Conservation (phyloP, 2,888 invertebrate species). For the Drosophila borborema region DNA sequence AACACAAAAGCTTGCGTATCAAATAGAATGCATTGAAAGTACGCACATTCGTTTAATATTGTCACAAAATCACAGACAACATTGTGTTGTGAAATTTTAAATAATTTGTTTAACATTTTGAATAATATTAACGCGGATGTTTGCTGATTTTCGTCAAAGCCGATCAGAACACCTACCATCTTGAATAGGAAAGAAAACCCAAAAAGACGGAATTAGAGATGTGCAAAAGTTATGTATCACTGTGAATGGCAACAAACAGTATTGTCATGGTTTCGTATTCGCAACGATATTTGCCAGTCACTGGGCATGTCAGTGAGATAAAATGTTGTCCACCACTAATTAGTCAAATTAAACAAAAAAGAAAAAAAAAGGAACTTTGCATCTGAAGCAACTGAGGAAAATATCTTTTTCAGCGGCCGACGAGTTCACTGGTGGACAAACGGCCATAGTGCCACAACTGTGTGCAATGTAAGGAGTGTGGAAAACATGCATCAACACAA, state of each 20-base stretch:
- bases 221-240: conserved; percentile 27
- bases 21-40: conserved; percentile 30
- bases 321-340: conserved; percentile 38
- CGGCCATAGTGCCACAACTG: conserved; percentile 44
- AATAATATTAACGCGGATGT: conserved; percentile 46
- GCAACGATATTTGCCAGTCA: conserved; percentile 34
- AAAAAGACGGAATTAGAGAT: conserved; percentile 63
- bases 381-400: conserved; percentile 34
- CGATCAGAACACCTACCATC: conserved; percentile 63
- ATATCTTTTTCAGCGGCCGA: conserved; percentile 34
- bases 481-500: conserved; percentile 43
- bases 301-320: neutral
- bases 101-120: conserved; percentile 36
- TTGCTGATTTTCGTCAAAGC: conserved; percentile 47
- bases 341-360: conserved; percentile 56
- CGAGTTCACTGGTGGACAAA: conserved; percentile 19
- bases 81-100: conserved; percentile 1
- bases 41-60: conserved; percentile 41
- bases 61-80: conserved; percentile 5
- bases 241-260: conserved; percentile 40
- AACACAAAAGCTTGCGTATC: conserved; percentile 2
- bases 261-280: conserved; percentile 4
- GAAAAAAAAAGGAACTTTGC: conserved; percentile 29
- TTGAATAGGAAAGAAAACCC: conserved; percentile 63
- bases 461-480: conserved; percentile 48